A percentile compares a stretch with the other conserved stretches of the same genome.
phyloP scores from a whole-genome alignment of 2,113 vertebrate genomes.

The Puma concolor region DNA sequence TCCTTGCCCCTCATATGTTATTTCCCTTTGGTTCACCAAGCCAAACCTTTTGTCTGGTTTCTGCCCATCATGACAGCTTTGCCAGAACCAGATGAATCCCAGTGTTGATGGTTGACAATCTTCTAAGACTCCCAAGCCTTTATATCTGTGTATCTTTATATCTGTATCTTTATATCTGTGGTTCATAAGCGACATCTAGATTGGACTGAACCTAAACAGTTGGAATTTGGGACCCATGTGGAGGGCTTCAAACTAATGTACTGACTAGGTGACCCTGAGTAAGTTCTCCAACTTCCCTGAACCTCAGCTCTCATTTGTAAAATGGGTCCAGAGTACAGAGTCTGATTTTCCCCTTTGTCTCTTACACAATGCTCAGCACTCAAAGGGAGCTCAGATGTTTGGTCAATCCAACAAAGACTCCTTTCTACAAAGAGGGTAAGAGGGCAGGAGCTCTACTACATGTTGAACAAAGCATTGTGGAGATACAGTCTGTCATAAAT shows the following conservation, averaged over 20 bases:
- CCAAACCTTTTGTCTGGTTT: neutral
- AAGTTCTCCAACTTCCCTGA: neutral
- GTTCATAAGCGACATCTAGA: neutral
- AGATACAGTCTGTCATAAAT: neutral
- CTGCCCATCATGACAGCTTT: neutral
- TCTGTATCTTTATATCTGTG: too few species aligned
- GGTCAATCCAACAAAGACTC: neutral
- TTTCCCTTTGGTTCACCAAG: neutral
- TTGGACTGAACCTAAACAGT: neutral
- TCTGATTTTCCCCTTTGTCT: neutral
- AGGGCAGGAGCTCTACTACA: neutral
- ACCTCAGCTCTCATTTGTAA: neutral
- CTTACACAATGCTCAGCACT: neutral
- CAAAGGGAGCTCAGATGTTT: neutral
- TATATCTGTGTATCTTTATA: too few species aligned
- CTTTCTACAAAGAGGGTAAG: neutral
- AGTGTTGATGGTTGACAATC: neutral
- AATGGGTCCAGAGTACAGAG: neutral
- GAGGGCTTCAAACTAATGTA: neutral
- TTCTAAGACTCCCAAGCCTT: neutral
- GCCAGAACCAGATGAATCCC: neutral
- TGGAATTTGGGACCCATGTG: neutral
- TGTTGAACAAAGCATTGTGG: neutral
- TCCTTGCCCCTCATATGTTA: neutral
- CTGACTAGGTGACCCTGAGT: neutral